Base-by-base conservation (phyloP, 2,888 invertebrate species). In the Cremastinae sp. region DNA sequence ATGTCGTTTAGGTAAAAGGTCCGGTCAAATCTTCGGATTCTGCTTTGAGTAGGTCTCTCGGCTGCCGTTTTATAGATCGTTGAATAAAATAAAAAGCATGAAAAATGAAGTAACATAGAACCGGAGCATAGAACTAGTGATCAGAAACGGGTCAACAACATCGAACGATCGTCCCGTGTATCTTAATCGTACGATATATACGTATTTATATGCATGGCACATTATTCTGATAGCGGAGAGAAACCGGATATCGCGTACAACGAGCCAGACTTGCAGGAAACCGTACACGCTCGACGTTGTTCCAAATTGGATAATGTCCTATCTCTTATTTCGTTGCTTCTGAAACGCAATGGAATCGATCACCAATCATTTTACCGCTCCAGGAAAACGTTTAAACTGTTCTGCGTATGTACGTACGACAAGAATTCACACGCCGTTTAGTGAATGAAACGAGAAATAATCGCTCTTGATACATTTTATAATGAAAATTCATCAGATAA, bases 61-160 rank as follows among this genome's bases (percentile, higher is more conserved):
- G 78, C 83, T 81, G 81, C 81, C 82, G 82, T 82, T 83, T 41
- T 82, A 78, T 74, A 65, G 58, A 59, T 66, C 69, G 76, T 73
- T 55, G 69, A 69, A 75, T 72, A 18, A 51, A 18, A 28, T 5
- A 5, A 28, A 28, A 28, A 28, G 28, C 2, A 5, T 28, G 28
- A 28, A 28, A 28, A 5, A 5, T 28, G 28, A 28, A 5, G 41
- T n/a, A 43, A 39, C 41, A 71, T 65, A 61, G 49, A 53, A 56
- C 68, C 65, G 9, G 59, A 28, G 58, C 10, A 53, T 51, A 41
- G 65, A 70, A 65, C 61, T 41, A 37, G 49, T 39, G 47, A 59
- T 51, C 66, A 20, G 55, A 39, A 62, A 61, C 61, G 37, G 37
- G 51, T 55, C 45, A 58, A 45, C 45, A 51, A 39, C 68, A 39